Percentiles rank a stretch among this genome's conserved stretches.
Conservation (phyloP, 2,888 invertebrate genomes). For the Priocnemis perturbator region DNA sequence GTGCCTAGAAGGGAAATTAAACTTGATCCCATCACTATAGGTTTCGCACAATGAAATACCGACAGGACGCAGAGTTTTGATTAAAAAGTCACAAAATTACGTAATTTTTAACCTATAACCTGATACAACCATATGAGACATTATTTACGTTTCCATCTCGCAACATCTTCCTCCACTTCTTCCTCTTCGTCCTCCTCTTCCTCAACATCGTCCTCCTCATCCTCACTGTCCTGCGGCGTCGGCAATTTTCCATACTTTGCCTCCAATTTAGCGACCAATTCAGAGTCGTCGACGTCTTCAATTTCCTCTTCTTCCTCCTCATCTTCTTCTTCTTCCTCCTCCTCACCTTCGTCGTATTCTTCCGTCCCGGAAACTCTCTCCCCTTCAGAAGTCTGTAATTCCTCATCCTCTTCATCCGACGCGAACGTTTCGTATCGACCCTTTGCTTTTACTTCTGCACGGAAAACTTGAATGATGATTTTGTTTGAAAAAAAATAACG, state of each 20-base stretch:
- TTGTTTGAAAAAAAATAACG: too few species aligned
- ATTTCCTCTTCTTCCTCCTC: constrained; percentile 67
- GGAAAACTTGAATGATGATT: too few species aligned
- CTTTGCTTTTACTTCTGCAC: constrained; percentile 35
- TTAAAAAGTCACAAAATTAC: too few species aligned
- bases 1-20: too few species aligned
- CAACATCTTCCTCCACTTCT: constrained; percentile 62
- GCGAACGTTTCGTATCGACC: constrained; percentile 32
- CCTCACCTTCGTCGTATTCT: constrained; percentile 54
- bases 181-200: constrained; percentile 75
- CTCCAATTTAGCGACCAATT: constrained; percentile 82
- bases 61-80: too few species aligned
- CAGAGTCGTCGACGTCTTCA: constrained; percentile 82
- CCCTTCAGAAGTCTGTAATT: constrained; percentile 51
- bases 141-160: constrained; percentile 74
- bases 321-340: constrained; percentile 63
- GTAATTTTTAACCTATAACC: too few species aligned
- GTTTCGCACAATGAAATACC: too few species aligned
- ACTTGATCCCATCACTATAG: too few species aligned
- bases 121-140: constrained; percentile 26
- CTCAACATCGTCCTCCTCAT: constrained; percentile 75
- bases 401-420: constrained; percentile 47
- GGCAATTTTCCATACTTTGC: constrained; percentile 85
- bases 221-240: constrained; percentile 69
- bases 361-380: constrained; percentile 43